Base-by-base conservation (phyloP, 2,797 vertebrate species). In the Coregonus sp. region DNA sequence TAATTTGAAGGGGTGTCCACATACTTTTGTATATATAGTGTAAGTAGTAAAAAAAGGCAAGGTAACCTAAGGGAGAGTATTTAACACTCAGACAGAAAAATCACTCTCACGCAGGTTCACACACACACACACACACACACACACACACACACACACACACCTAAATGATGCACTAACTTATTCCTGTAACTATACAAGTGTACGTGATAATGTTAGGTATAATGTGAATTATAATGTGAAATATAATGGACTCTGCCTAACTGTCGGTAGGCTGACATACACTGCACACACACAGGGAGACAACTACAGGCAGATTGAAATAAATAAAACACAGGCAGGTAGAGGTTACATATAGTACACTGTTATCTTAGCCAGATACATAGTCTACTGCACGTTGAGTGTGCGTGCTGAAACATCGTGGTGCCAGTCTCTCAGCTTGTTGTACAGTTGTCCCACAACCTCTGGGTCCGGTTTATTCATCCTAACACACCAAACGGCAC, bases 361-460 rank as follows among this genome's bases (percentile, higher is more conserved):
- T 2, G 9, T 47, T 47, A 47, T 47, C 40, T 47, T 47, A 47
- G 40, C 9, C 9, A 47, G 40, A 47, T 11, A 47, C 29, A 29
- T 74, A 83, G 84, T 90, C 94, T 92, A 96, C 90, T 97, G 89
- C 77, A 99, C 96, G 74, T 99, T 99, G 87, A 99, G 95, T 89
- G 95, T 93, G 87, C 95, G 95, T 83, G 98, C 97, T 86, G 97
- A 99, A 87, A 98, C 96, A 70, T 92, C 96, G 73, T 99, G 98
- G 92, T 99, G 97, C 97, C 97, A 97, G 89, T 99, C 96, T 91
- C 97, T 97, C 92, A 99, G 97, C 94, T 97, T 96, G 95, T 95
- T 96, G 86, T 99, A 99, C 95, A 95, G 96, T 83, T 96, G 95
- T 87, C 95, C 96, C 92, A 98, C 92, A 86, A 94, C 91, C 90